Base-by-base conservation (phyloP, 2,888 invertebrate species). In the Cotesia congregata region DNA sequence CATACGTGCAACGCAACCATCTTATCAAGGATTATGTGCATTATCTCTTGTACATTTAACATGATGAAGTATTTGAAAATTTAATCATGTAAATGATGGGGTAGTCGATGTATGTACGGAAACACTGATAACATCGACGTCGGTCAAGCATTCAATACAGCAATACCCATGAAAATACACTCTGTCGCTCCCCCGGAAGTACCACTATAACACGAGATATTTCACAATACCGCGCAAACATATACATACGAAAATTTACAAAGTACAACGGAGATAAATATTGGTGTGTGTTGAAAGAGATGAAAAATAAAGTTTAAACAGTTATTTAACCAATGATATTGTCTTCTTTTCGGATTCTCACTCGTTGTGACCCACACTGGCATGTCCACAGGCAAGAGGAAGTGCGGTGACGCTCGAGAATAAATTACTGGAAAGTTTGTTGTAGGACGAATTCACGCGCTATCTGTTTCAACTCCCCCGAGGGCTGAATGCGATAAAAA, bases 381-480 rank as follows among this genome's bases (percentile, higher is more conserved):
- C 72, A 72, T 65, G 64, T 67, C 74, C 67, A 38, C 30, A 67
- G 74, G 74, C 74, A 67, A 74, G 20, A 67, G 59, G 39, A 74
- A 60, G 74, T 67, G n/a, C n/a, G 60, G 74, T 60, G 67, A 74
- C 67, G 30, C 60, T 67, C 74, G 59, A 59, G 74, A 74, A 67
- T 74, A 67, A 74, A 74, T 74, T 74, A 74, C 67, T 60, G n/a
- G 74, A 67, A 67, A 74, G 62, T 62, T 62, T 15, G 62, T 62
- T 17, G 17, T 62, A 62, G 17, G 20, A 62, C 20, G n/a, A 20
- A 62, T 62, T 62, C 20, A 20, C 62, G 15, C 15, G 20, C 62
- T 62, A 62, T 62, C 62, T 62, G 62, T 62, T 62, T 62, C 15
- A 50, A 50, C 7, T 62, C 15, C 6, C 62, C 15, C 20, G 62